These are phyloP conservation scores for Villa cingulata DNA, from an alignment of 2,888 invertebrate species.

Conservation along the genomic window DNA sequence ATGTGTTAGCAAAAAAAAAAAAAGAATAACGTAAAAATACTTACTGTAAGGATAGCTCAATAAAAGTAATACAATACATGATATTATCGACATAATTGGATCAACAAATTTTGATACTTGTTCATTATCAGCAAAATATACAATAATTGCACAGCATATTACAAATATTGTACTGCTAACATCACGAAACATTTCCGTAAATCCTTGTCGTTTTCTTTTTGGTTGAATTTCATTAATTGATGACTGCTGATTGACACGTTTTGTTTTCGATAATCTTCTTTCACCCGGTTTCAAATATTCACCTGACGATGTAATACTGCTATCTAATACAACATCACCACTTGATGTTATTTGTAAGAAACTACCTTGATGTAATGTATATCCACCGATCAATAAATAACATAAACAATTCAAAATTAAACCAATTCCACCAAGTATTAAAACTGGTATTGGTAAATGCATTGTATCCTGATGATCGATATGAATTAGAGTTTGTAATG, in stretches of 20 bases:
- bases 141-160: slow-evolving; percentile 48
- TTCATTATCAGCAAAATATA: slow-evolving; percentile 42
- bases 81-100: slow-evolving; percentile 61
- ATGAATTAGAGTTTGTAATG: slow-evolving; percentile 65
- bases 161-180: slow-evolving; percentile 59
- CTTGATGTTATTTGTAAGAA: slow-evolving; percentile 49
- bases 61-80: slow-evolving; percentile 53
- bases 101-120: slow-evolving; percentile 57
- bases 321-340: slow-evolving; percentile 48
- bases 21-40: too few relatives aligned
- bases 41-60: slow-evolving; percentile 73
- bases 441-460: slow-evolving; percentile 59
- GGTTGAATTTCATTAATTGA: slow-evolving; percentile 14
- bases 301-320: slow-evolving; percentile 34
- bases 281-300: slow-evolving; percentile 32
- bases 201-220: slow-evolving; percentile 39
- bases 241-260: slow-evolving; percentile 15
- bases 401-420: slow-evolving; percentile 62
- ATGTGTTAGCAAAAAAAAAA: not conserved
- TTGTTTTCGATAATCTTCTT: slow-evolving; percentile 37
- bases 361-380: slow-evolving; percentile 57
- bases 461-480: slow-evolving; percentile 57
- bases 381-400: slow-evolving; percentile 68
- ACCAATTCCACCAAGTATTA: slow-evolving; percentile 56
- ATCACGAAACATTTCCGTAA: slow-evolving; percentile 48